Percentiles rank a stretch among this genome's conserved stretches.
Conservation (phyloP, 2,888 invertebrate species). For the Drosophila stalkeri region DNA sequence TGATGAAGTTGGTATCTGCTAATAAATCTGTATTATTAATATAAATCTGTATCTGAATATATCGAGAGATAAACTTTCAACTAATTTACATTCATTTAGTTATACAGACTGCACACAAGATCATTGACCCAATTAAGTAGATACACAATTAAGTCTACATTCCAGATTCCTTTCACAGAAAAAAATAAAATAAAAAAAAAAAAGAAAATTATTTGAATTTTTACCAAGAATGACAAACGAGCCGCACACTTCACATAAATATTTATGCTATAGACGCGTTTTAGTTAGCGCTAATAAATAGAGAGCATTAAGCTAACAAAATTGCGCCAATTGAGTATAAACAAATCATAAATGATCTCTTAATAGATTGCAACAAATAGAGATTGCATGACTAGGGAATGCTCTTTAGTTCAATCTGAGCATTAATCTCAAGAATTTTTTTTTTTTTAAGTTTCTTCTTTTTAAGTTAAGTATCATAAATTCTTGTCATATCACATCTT, state of each 20-base stretch:
- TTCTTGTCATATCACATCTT: too few species aligned
- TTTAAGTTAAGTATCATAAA: too few species aligned
- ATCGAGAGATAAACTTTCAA: not conserved
- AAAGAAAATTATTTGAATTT: not conserved
- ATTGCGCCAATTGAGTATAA: not conserved
- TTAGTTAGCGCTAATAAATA: conserved; percentile 1
- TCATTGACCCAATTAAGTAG: conserved; percentile 13
- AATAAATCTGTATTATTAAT: not conserved
- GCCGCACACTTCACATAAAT: conserved; percentile 8
- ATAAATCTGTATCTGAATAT: too few species aligned
- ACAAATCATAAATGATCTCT: not conserved
- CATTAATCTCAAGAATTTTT: too few species aligned
- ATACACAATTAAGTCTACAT: not conserved
- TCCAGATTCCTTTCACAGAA: not conserved
- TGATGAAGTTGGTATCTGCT: too few species aligned
- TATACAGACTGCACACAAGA: not conserved
- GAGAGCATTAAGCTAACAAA: conserved; percentile 6
- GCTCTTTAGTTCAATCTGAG: not conserved
- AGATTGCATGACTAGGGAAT: not conserved
- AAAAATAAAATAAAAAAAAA: not conserved
- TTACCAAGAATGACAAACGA: conserved; percentile 11
- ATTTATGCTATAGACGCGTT: conserved; percentile 9
- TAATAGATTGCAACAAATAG: not conserved
- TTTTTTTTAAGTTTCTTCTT: too few species aligned
- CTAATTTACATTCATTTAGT: not conserved